Evolutionary conservation across 2,797 vertebrate genomes (phyloP).

Genomic region (Clarias platycephalus): DNA sequence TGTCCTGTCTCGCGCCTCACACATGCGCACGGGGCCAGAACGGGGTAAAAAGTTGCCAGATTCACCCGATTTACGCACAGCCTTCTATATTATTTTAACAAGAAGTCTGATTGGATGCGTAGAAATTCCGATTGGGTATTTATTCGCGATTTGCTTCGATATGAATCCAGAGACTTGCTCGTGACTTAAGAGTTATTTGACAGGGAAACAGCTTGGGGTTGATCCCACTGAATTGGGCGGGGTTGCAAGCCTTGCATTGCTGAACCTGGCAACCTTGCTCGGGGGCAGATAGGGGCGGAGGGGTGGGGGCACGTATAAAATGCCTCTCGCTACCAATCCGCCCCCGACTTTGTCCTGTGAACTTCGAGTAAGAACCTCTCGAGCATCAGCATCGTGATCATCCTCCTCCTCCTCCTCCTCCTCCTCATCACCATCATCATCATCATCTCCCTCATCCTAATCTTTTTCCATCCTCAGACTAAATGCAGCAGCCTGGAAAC

Average conservation of each 20-base stretch:
- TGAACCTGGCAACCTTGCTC: constrained; percentile 29
- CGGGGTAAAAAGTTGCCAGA: constrained; percentile 36
- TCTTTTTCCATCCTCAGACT: constrained; percentile 33
- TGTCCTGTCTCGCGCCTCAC: constrained; percentile 38
- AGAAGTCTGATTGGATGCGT: neutral
- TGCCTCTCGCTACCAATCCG: constrained; percentile 67
- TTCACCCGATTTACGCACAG: neutral
- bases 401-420: neutral
- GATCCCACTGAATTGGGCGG: constrained; percentile 5
- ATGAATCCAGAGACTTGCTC: neutral
- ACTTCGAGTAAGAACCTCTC: constrained; percentile 72
- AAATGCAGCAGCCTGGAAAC: constrained; percentile 59
- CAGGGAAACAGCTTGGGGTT: neutral
- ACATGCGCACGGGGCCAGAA: constrained; percentile 49
- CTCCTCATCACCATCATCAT: constrained; percentile 30
- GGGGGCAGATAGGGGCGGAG: constrained; percentile 54
- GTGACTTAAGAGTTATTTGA: neutral
- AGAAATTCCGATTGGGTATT: neutral
- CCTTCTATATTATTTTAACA: too few relatives aligned
- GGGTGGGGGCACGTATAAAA: constrained; percentile 72
- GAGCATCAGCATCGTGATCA: constrained; percentile 57
- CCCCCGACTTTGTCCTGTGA: constrained; percentile 71
- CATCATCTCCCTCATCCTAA: constrained; percentile 3
- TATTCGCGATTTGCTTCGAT: neutral
- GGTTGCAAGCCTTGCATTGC: neutral